Conservation (phyloP, 2,888 invertebrate genomes). For the Hipparchia semele region DNA sequence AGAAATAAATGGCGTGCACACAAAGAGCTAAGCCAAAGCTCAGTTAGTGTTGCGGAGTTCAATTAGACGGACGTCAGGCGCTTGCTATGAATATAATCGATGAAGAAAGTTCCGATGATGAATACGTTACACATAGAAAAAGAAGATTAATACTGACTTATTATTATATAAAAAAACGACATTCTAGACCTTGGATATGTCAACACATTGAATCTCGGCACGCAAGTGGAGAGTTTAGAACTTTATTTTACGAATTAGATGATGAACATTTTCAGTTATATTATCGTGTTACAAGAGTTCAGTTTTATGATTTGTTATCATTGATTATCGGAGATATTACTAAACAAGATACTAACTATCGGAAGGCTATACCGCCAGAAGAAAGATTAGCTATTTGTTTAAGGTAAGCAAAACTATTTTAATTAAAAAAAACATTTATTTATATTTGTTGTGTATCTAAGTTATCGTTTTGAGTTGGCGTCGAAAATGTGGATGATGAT, state of each 20-base stretch:
- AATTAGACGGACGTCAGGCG: constrained; percentile 5
- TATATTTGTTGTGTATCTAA: neutral
- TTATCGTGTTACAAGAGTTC: constrained; percentile 36
- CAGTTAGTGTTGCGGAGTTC: constrained; percentile 15
- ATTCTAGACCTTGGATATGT: constrained; percentile 33
- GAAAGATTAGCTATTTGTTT: constrained; percentile 2
- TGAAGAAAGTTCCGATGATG: constrained; percentile 18
- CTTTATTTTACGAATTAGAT: constrained; percentile 23
- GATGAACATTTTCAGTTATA: constrained; percentile 36
- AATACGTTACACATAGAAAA: constrained; percentile 25
- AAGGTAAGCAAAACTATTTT: constrained; percentile 5
- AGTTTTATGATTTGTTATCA: constrained; percentile 29
- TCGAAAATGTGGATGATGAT: constrained; percentile 28
- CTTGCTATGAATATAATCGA: constrained; percentile 11
- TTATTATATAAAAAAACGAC: constrained; percentile 16
- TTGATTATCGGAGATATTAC: constrained; percentile 1
- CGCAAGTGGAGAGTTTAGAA: constrained; percentile 26
- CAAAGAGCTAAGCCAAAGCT: constrained; percentile 11
- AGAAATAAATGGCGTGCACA: constrained; percentile 9
- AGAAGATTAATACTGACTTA: constrained; percentile 23
- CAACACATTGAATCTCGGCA: constrained; percentile 34
- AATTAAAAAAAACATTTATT: constrained; percentile 1
- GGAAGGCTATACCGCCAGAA: neutral
- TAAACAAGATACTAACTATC: constrained; percentile 2
- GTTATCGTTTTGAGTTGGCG: constrained; percentile 29